Evolutionary conservation across 2,797 vertebrate species (phyloP).

Genomic region (Acanthopagrus latus): DNA sequence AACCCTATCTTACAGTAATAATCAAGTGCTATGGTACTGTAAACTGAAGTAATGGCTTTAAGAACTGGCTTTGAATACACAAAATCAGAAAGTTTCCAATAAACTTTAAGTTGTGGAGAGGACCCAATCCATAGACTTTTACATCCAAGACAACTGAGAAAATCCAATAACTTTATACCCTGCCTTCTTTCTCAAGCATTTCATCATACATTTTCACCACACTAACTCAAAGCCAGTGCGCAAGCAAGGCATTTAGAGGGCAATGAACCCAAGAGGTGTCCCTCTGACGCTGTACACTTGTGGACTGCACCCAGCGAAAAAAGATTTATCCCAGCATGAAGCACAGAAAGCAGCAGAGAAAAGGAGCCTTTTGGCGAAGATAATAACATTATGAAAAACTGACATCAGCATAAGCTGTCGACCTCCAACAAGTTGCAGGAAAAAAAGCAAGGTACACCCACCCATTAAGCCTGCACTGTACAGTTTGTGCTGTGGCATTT

Average conservation of each 20-base stretch:
- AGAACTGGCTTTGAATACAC: background rate
- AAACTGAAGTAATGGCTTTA: too few species aligned
- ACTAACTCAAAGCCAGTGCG: background rate
- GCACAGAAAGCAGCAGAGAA: background rate
- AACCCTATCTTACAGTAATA: too few species aligned
- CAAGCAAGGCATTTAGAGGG: conserved; percentile 12
- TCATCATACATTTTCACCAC: background rate
- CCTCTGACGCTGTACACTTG: background rate
- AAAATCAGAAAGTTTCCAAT: background rate
- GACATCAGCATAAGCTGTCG: background rate
- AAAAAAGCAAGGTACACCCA: background rate
- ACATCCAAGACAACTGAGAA: background rate
- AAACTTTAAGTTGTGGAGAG: background rate
- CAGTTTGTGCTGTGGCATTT: background rate
- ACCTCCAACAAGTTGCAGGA: background rate
- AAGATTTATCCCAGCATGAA: conserved; percentile 6
- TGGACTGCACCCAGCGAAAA: conserved; percentile 2
- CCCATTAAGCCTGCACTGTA: background rate
- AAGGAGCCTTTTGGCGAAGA: background rate
- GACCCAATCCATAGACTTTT: background rate
- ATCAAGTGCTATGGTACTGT: too few species aligned
- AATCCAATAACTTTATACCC: background rate
- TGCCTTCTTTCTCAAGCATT: conserved; percentile 8
- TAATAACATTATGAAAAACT: conserved; percentile 1
- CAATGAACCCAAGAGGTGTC: conserved; percentile 17